Evolutionary conservation across 1,140 invertebrate genomes (phyloP), one percentile per base, ranked within the genome.

Genomic region (Daktulosphaira vitifoliae): DNA sequence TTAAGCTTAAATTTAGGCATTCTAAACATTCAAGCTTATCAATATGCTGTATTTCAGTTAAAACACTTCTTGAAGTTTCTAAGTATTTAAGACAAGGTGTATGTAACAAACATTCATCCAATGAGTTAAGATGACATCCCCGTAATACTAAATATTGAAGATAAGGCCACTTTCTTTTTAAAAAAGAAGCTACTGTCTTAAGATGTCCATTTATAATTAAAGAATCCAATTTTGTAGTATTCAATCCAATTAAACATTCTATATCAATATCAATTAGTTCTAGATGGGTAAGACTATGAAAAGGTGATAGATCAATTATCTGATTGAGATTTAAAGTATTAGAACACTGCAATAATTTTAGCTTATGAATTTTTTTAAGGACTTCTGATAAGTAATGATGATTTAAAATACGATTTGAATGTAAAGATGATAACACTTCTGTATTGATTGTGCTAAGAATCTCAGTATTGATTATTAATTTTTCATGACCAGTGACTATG

Each of bases 371-470:
- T 46, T 62, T 62, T 48, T 62, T 62, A n/a, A 62, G 5, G 9
- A 62, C 20, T 46, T 62, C 56, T 20, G 42, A 62, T 46, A 62
- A 62, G 15, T 62, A 62, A 9, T 62, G 56, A 46, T 62, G 56
- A 48, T 62, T 62, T 62, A 62, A 20, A 62, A 29, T 62, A 62
- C 46, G 56, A 33, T 62, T 39, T 15, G 44, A 20, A 5, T 62
- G 56, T 1, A 62, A 39, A 8, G 56, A 22, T 9, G 56, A 15
- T 16, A 62, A 48, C 18, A 62, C 42, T 62, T 16, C 29, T 15
- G 56, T 62, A n/a, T 8, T 33, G 38, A 62, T 62, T 6, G 42
- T 62, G 0, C 46, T 37, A 6, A 62, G 56, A 29, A 46, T 15
- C n/a, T 46, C 25, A 13, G 16, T 48, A 20, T 48, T 33, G 16